Evolutionary conservation across 2,113 vertebrate genomes (phyloP).

Genomic region (Protobothrops flavoviridis): DNA sequence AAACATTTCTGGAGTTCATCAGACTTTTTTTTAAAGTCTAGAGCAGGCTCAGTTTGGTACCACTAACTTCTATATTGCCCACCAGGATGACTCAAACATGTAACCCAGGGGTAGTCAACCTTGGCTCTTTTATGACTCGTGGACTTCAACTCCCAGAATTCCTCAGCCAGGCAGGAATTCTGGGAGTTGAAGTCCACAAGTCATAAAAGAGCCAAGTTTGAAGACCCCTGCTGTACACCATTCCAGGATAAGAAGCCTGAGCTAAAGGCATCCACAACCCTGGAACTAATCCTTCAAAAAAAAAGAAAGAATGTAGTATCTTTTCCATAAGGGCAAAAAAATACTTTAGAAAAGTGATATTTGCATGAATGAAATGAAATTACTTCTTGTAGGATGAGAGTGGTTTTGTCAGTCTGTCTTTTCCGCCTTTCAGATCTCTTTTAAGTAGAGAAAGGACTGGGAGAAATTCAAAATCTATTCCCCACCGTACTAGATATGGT

Average conservation of each 20-base stretch:
- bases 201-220: too few relatives aligned
- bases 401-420: not conserved
- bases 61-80: not conserved
- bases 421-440: not conserved
- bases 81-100: not conserved
- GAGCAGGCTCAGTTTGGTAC: not conserved
- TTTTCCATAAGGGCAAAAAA: not conserved
- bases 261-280: not conserved
- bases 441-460: not conserved
- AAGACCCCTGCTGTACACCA: not conserved
- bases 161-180: too few relatives aligned
- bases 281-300: not conserved
- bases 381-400: not conserved
- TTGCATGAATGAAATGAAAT: not conserved
- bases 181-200: too few relatives aligned
- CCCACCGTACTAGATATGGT: not conserved
- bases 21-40: not conserved
- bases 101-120: not conserved
- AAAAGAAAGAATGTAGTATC: not conserved
- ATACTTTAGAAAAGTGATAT: not conserved
- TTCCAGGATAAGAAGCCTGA: not conserved
- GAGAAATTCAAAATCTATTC: not conserved
- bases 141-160: too few relatives aligned
- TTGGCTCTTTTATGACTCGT: too few relatives aligned
- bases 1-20: constrained; percentile 1